A percentile compares a stretch with the other conserved stretches of the same genome.
Conservation (phyloP, 2,113 vertebrate genomes). For the Sylvicapra grimmia region DNA sequence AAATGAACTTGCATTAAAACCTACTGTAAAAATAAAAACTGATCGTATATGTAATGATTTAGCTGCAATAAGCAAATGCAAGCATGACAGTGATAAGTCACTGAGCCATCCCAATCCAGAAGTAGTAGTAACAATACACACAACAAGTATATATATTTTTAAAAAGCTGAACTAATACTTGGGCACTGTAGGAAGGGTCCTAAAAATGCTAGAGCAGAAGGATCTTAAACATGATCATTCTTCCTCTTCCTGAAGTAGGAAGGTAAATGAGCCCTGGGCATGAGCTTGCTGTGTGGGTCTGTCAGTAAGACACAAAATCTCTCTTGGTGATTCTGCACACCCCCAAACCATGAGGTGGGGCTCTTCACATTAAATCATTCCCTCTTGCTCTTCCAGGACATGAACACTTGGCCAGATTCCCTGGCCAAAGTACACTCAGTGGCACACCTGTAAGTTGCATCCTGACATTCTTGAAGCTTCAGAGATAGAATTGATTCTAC, state of each 20-base stretch:
- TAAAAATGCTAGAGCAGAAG: not conserved
- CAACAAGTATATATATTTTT: not conserved
- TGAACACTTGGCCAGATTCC: not conserved
- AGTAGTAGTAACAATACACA: not conserved
- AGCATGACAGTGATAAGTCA: not conserved
- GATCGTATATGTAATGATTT: not conserved
- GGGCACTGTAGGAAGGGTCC: not conserved
- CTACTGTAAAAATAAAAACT: not conserved
- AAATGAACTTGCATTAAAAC: not conserved
- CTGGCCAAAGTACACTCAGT: not conserved
- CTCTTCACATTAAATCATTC: not conserved
- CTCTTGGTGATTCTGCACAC: not conserved
- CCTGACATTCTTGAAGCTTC: not conserved
- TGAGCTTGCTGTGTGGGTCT: not conserved
- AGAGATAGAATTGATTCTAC: not conserved
- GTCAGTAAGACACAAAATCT: not conserved
- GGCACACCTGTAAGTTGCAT: not conserved
- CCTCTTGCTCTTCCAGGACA: not conserved
- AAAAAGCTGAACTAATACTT: not conserved
- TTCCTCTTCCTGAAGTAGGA: not conserved
- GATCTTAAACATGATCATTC: not conserved
- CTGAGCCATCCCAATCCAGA: not conserved
- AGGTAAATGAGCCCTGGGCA: rapidly evolving
- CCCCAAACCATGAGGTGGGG: not conserved
- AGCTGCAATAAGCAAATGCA: not conserved